Conservation (phyloP, 2,113 vertebrate genomes). For the Phrynocephalus versicolor region DNA sequence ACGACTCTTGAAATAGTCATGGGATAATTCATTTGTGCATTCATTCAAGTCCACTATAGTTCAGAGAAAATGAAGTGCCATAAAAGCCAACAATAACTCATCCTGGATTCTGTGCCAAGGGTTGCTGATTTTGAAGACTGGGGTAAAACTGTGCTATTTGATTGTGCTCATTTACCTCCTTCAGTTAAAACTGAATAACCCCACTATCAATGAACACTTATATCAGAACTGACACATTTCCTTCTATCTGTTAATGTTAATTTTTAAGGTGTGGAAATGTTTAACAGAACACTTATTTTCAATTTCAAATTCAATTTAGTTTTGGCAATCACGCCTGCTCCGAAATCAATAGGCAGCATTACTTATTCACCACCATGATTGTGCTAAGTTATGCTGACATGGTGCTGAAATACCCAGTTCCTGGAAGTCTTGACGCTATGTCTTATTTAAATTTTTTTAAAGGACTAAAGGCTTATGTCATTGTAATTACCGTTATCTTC, state of each 20-base stretch:
- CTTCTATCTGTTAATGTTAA: background rate
- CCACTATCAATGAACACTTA: background rate
- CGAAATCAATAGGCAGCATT: slow-evolving; percentile 25
- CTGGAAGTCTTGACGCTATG: slow-evolving; percentile 48
- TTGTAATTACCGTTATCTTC: slow-evolving; percentile 47
- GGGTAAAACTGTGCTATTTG: background rate
- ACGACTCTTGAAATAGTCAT: background rate
- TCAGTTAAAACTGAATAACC: slow-evolving; percentile 1
- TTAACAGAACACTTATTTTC: slow-evolving; percentile 12
- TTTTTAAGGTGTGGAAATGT: slow-evolving; percentile 9
- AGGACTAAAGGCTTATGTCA: slow-evolving; percentile 43
- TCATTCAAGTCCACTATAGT: background rate
- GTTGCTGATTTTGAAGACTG: slow-evolving; percentile 14
- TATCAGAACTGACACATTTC: background rate
- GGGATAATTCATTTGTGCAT: background rate
- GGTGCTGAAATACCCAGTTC: slow-evolving; percentile 33
- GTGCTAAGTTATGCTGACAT: slow-evolving; percentile 50
- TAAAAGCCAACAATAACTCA: background rate
- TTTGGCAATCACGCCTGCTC: slow-evolving; percentile 9
- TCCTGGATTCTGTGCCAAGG: slow-evolving; percentile 21
- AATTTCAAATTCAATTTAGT: slow-evolving; percentile 17
- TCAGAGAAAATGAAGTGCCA: background rate
- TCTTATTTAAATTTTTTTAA: slow-evolving; percentile 51
- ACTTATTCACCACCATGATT: slow-evolving; percentile 6
- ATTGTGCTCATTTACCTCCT: background rate